These are phyloP conservation scores for Theocolax elegans DNA, from an alignment of 1,140 invertebrate species.

Conservation along the genomic window DNA sequence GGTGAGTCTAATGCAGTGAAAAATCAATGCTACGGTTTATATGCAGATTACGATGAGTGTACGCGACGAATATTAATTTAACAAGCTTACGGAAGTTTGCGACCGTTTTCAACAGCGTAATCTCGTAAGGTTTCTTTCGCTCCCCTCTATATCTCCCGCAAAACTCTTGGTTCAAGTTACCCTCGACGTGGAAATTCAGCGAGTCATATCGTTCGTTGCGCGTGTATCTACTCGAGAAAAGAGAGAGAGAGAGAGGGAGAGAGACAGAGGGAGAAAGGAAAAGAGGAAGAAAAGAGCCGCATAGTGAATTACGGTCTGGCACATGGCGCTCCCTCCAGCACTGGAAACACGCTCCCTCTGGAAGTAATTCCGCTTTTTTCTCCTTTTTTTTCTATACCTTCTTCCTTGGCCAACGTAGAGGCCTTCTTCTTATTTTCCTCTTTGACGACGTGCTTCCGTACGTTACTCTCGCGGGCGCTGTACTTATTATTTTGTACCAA, in stretches of 20 bases:
- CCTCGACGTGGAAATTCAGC: constrained; percentile 13
- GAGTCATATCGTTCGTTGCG: constrained; percentile 2
- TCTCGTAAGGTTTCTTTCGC: not conserved
- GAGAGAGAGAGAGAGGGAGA: not conserved
- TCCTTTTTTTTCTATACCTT: not conserved
- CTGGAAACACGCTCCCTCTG: constrained; percentile 28
- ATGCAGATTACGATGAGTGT: constrained; percentile 10
- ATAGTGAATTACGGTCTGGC: constrained; percentile 15
- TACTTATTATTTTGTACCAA: constrained; percentile 26
- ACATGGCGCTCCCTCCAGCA: constrained; percentile 12
- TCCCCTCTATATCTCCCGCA: not conserved
- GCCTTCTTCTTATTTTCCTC: not conserved
- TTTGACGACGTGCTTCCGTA: not conserved
- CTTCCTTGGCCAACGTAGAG: not conserved
- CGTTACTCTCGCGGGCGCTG: not conserved
- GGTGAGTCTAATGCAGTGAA: not conserved
- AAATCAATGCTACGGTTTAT: constrained; percentile 24
- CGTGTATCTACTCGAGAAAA: not conserved
- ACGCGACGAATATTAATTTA: not conserved
- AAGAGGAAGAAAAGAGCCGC: not conserved
- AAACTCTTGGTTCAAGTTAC: not conserved
- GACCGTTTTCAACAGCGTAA: constrained; percentile 13
- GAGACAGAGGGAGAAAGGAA: not conserved
- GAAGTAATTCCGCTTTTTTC: constrained; percentile 27
- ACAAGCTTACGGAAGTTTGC: constrained; percentile 1